Evolutionary conservation across 2,797 vertebrate genomes (phyloP), one percentile per base, ranked within the genome.

Genomic region (Coreius guichenoti): DNA sequence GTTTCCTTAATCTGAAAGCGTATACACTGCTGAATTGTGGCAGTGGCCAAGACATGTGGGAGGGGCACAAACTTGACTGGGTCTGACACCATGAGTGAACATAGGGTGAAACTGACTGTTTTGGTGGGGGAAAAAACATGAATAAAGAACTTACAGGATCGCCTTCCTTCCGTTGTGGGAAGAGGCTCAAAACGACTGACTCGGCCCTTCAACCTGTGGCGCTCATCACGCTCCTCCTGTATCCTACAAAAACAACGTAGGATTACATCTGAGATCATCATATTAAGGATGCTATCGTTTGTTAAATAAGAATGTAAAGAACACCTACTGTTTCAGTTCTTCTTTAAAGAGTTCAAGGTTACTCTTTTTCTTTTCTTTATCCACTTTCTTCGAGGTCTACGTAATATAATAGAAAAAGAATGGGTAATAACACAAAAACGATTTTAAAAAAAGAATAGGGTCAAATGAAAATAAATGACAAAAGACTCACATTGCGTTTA

Each of bases 301-400:
- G 8, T 49, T 21, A 23, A 23, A 19, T 12, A 81, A 16, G 31
- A 19, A 36, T 4, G 26, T 26, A 63, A 49, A 85, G 58, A 58
- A 70, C 26, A 95, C 97, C 94, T 95, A 99, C 98, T 99, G 98
- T 92, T 99, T 99, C 56, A 99, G 93, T 93, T 99, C 98, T 95
- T 99, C 98, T 94, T 99, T 99, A 86, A 99, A 99, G 81, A 99
- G 97, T 91, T 99, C 98, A 94, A 99, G 94, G 94, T 99, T 99
- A 91, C 98, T 99, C 93, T 99, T 99, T 93, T 99, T 99, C 95
- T 99, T 99, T 93, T 99, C 98, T 91, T 99, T 99, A 90, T 99
- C 98, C 87, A 83, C 90, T 92, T 98, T 99, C 94, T 99, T 99
- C 83, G 93, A 86, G 89, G 95, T 90, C 98, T 99, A 69, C 3